Conservation (phyloP, 2,797 vertebrate genomes). For the Cheirogaleus major region DNA sequence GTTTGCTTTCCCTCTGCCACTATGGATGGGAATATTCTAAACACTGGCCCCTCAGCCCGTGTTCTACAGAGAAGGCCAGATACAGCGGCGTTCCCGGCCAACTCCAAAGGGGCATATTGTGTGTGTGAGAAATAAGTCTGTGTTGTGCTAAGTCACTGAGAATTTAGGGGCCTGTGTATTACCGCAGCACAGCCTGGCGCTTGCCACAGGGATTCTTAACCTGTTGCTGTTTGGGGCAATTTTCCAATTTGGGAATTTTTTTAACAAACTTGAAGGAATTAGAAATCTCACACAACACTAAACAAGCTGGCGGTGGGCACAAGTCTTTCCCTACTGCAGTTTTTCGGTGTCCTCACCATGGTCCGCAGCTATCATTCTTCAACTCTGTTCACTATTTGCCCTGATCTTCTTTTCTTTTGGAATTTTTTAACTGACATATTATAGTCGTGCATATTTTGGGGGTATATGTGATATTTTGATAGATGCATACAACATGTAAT, state of each 20-base stretch:
- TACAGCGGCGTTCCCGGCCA: background rate
- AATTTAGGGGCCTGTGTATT: background rate
- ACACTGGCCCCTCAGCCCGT: background rate
- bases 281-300: background rate
- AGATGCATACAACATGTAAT: background rate
- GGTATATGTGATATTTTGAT: background rate
- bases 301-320: background rate
- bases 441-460: background rate
- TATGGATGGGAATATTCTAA: background rate
- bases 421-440: background rate
- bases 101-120: background rate
- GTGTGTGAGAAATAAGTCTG: background rate
- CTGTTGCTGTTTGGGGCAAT: background rate
- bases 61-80: background rate
- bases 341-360: background rate
- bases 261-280: background rate
- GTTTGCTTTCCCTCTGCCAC: background rate
- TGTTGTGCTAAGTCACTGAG: background rate
- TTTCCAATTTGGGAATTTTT: slow-evolving; percentile 34
- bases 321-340: background rate
- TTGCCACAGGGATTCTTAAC: background rate
- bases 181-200: background rate
- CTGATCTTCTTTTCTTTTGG: background rate
- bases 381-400: background rate
- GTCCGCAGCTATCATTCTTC: background rate